These are phyloP conservation scores for Sclerodermus sp. DNA, from an alignment of 2,888 invertebrate species.

Conservation along the genomic window DNA sequence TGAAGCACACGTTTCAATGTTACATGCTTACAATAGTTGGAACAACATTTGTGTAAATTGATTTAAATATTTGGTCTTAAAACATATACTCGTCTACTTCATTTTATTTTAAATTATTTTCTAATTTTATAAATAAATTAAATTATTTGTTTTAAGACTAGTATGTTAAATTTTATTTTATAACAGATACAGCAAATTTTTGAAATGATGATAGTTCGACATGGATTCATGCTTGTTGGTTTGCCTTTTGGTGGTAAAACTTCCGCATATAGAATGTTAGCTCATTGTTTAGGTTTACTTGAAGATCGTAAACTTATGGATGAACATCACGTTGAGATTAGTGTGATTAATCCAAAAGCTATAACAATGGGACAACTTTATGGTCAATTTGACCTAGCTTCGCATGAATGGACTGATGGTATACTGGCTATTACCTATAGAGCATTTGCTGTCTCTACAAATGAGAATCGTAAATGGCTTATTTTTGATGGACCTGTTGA, in stretches of 20 bases:
- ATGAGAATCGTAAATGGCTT: constrained; percentile 80
- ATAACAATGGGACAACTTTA: constrained; percentile 97
- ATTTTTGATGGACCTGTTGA: constrained; percentile 96
- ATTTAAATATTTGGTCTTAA: neutral
- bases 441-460: constrained; percentile 74
- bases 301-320: constrained; percentile 76
- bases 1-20: no score
- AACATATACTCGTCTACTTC: no score
- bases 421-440: constrained; percentile 83
- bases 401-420: constrained; percentile 94
- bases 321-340: constrained; percentile 77
- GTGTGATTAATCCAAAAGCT: constrained; percentile 90
- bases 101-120: no score
- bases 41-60: no score
- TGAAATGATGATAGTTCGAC: constrained; percentile 93
- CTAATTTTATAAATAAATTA: no score
- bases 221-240: constrained; percentile 94
- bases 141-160: neutral
- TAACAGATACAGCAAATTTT: constrained; percentile 76
- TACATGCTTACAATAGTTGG: no score
- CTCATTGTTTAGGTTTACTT: constrained; percentile 75
- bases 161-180: neutral
- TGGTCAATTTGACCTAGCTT: constrained; percentile 91
- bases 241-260: constrained; percentile 92
- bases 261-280: constrained; percentile 80